Evolutionary conservation across 2,888 invertebrate genomes (phyloP).

Genomic region (Lucinisca nassula): DNA sequence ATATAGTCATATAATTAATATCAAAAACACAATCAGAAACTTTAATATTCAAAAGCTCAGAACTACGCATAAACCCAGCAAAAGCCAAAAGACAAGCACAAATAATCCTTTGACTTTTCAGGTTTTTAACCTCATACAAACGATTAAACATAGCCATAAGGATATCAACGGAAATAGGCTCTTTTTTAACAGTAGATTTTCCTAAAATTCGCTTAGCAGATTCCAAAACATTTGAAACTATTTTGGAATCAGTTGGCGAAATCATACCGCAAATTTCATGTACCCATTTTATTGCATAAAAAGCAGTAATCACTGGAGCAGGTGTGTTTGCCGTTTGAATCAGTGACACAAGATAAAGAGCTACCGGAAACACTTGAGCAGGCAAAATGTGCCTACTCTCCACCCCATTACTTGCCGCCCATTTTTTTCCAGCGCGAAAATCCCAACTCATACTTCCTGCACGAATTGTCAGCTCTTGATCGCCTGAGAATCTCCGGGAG

Average conservation of each 20-base stretch:
- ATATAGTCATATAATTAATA: constrained; percentile 10
- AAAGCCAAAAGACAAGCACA: constrained; percentile 31
- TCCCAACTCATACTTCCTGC: constrained; percentile 25
- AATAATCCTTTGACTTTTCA: constrained; percentile 38
- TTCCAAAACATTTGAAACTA: constrained; percentile 33
- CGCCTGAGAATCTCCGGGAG: constrained; percentile 15
- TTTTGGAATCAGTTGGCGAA: constrained; percentile 47
- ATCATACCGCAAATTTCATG: constrained; percentile 38
- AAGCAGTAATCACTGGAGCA: constrained; percentile 43
- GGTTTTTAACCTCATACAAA: constrained; percentile 22
- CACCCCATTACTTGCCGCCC: constrained; percentile 36
- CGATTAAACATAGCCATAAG: constrained; percentile 6
- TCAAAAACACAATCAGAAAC: constrained; percentile 16
- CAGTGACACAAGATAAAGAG: constrained; percentile 48
- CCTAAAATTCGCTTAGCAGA: constrained; percentile 34
- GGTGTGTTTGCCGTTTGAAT: constrained; percentile 40
- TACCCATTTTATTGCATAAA: constrained; percentile 55
- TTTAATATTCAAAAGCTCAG: constrained; percentile 32
- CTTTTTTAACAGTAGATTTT: constrained; percentile 37
- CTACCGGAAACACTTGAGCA: constrained; percentile 47
- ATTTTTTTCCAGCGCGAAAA: constrained; percentile 50
- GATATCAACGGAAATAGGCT: constrained; percentile 28
- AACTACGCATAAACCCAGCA: constrained; percentile 37
- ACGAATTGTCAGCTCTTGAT: constrained; percentile 25
- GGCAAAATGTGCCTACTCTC: constrained; percentile 37